Evolutionary conservation across 2,888 invertebrate genomes (phyloP), one percentile per base, ranked within the genome.

Genomic region (Melanophora roralis): DNA sequence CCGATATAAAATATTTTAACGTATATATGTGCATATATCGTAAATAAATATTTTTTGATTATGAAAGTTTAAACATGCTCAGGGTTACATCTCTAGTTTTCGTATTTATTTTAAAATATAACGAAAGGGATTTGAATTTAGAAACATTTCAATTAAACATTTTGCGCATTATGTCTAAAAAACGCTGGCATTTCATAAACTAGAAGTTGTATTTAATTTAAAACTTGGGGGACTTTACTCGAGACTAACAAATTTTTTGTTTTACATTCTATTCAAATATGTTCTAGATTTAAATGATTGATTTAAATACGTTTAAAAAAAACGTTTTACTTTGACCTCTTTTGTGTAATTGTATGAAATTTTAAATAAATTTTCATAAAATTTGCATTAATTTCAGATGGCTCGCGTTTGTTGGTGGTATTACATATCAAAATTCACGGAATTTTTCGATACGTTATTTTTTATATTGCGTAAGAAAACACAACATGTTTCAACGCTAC

Each of bases 391-490:
- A 27, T 27, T 91, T 51, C 90, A 96, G 95, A 97, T 98, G 96
- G 96, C 95, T 67, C 93, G 93, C 86, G 95, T 96, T 47, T 97
- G 97, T 90, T 98, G 97, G 97, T 97, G 96, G 97, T 98, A 98
- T 91, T 98, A 96, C 92, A 94, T 98, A 91, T 96, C 97, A 87
- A 98, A 98, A 91, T 98, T 98, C 91, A 96, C 97, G 85, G 98
- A 98, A 91, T 97, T 98, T 90, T 94, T 97, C 88, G 98, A 98
- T 92, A 98, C 98, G 86, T 94, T 98, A 86, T 98, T 98, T 93
- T 98, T 98, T 92, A 95, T 98, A 85, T 91, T 98, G 89, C 93
- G 98, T 83, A 98, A 98, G 92, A 98, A 98, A 92, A 95, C 94
- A 89, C 94, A 95, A 90, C 98, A 98, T 89, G 95, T 98, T 86